Evolutionary conservation across 1,140 invertebrate species (phyloP).

Genomic region (Caerostris darwini): DNA sequence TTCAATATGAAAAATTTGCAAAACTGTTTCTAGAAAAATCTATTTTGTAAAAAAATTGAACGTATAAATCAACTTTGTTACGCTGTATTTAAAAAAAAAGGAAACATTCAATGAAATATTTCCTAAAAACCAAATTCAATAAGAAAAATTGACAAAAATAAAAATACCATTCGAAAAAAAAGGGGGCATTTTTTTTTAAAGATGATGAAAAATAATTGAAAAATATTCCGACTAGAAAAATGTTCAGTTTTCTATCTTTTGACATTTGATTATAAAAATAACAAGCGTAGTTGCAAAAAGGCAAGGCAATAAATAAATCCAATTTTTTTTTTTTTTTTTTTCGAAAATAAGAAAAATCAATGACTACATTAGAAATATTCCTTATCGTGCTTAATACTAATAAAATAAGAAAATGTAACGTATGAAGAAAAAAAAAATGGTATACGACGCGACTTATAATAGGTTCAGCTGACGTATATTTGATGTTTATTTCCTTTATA

Average conservation of each 20-base stretch:
- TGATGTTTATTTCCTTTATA: not conserved
- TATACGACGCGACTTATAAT: not conserved
- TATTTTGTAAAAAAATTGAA: too few relatives aligned
- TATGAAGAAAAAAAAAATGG: not conserved
- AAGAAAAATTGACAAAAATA: not conserved
- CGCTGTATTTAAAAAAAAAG: too few relatives aligned
- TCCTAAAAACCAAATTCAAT: too few relatives aligned
- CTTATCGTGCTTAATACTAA: not conserved
- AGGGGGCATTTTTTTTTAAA: not conserved
- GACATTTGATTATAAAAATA: not conserved
- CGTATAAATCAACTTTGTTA: too few relatives aligned
- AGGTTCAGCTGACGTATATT: not conserved
- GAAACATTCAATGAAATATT: too few relatives aligned
- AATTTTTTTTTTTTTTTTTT: not conserved
- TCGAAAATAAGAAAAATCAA: not conserved
- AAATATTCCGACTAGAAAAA: not conserved
- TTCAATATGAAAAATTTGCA: too few relatives aligned
- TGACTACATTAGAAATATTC: not conserved
- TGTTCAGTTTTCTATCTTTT: not conserved
- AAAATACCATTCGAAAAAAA: not conserved
- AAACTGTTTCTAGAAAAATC: too few relatives aligned
- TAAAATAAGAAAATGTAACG: constrained; percentile 1
- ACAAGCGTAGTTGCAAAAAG: not conserved
- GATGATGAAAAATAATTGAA: not conserved
- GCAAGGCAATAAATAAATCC: not conserved